Base-by-base conservation (phyloP, 2,797 vertebrate genomes). In the Vespertilio murinus region DNA sequence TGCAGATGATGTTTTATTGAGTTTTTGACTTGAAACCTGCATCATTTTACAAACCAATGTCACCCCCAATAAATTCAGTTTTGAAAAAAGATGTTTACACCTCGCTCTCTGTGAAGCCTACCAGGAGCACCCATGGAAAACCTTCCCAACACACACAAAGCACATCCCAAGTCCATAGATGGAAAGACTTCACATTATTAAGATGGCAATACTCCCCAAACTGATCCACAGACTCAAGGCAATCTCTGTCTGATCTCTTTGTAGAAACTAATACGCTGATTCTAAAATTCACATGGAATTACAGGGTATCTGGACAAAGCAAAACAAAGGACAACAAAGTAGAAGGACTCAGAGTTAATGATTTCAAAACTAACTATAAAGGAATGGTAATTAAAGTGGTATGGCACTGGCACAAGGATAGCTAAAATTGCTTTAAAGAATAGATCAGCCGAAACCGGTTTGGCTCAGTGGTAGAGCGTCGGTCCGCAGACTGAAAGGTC, bases 311-410 rank as follows among this genome's bases (percentile, higher is more conserved):
- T 6, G 70, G 11, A 84, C n/a, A 56, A 88, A 47, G 25, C 38
- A 74, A 84, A 84, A 67, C 40, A 93, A 84, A 83, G 75, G 61
- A 67, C n/a, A 73, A 73, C 38, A 78, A 67, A 92, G 38, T 74
- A 47, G 25, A 23, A 64, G 18, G n/a, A 38, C 22, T 30, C n/a
- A 71, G 2, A 33, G 30, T 49, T 92, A 6, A 49, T 82, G 30
- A 79, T 79, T 88, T 89, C 54, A 92, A 89, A 92, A 92, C 40
- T 54, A 67, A 80, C 16, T 49, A 59, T 25, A 75, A 88, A 75
- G 8, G 38, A 59, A 40, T 20, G 70, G 33, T 23, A 93, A 79
- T 80, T 18, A 52, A 85, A 28, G 61, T 18, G 64, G 69, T 8
- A 28, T 84, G 54, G 14, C 77, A n/a, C n/a, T 75, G 25, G 38